Percentiles rank a stretch among this genome's conserved stretches.
phyloP scores from a whole-genome alignment of 2,113 vertebrate genomes.

The Upupa epops region DNA sequence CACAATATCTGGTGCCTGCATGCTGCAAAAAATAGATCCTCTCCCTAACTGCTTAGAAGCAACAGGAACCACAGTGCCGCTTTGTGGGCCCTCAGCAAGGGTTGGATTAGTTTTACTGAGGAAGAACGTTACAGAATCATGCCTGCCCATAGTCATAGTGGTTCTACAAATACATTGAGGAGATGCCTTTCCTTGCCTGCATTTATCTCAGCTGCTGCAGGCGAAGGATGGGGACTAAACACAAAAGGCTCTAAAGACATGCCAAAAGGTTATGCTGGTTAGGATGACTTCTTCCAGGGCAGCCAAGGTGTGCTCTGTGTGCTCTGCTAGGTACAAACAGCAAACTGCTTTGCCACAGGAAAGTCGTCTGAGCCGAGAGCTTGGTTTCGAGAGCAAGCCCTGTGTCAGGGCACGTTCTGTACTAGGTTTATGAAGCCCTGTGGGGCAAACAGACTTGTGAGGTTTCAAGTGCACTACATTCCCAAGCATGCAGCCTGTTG shows the following conservation, averaged over 20 bases:
- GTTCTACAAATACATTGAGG: background rate
- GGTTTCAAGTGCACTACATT: background rate
- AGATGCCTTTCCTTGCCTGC: background rate
- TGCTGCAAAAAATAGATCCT: background rate
- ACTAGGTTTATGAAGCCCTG: background rate
- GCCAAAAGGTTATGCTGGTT: background rate
- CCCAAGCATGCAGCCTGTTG: background rate
- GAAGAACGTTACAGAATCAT: background rate
- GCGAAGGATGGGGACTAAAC: background rate
- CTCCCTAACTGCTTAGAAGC: background rate
- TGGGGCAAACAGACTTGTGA: background rate
- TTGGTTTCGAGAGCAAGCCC: background rate
- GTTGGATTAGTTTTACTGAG: background rate
- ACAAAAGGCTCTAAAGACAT: background rate
- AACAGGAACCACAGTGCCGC: background rate
- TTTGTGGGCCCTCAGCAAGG: background rate
- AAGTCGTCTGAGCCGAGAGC: background rate
- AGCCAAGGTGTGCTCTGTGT: background rate
- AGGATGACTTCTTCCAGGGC: background rate
- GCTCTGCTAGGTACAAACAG: background rate
- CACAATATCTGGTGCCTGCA: background rate
- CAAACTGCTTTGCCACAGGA: background rate
- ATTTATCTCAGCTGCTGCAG: background rate
- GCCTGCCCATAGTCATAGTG: background rate
- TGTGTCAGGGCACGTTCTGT: background rate